Conservation (phyloP, 2,888 invertebrate genomes). For the Sinodicranocentrus sp. region DNA sequence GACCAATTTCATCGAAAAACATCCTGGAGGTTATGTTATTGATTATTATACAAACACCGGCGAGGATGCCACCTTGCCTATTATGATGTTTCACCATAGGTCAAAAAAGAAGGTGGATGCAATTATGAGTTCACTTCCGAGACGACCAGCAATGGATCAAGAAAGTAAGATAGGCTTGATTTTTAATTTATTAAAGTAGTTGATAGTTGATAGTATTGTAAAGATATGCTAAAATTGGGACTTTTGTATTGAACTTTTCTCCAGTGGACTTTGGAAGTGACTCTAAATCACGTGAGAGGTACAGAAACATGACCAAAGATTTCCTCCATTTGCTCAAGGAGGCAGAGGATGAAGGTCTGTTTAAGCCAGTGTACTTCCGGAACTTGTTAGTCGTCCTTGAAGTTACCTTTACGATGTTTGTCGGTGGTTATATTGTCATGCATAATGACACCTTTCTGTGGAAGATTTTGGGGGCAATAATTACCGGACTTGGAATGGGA, state of each 20-base stretch:
- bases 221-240: not conserved
- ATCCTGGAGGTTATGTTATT: slow-evolving; percentile 61
- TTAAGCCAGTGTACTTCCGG: slow-evolving; percentile 58
- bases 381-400: slow-evolving; percentile 55
- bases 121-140: slow-evolving; percentile 52
- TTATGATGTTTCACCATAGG: slow-evolving; percentile 59
- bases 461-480: slow-evolving; percentile 52
- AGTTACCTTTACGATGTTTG: slow-evolving; percentile 53
- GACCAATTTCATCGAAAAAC: slow-evolving; percentile 56
- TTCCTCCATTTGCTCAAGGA: slow-evolving; percentile 46
- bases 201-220: no score
- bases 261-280: slow-evolving; percentile 57
- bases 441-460: slow-evolving; percentile 26
- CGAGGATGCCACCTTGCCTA: slow-evolving; percentile 64
- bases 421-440: slow-evolving; percentile 53
- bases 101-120: slow-evolving; percentile 51
- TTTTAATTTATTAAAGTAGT: no score
- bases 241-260: not conserved
- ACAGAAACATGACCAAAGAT: slow-evolving; percentile 56
- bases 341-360: slow-evolving; percentile 52
- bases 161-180: no score
- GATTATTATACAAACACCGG: slow-evolving; percentile 60
- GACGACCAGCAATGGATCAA: slow-evolving; percentile 52
- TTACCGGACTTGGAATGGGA: slow-evolving; percentile 59
- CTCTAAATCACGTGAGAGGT: slow-evolving; percentile 35